phyloP scores from a whole-genome alignment of 2,888 invertebrate genomes.

The Synanthedon vespiformis region DNA sequence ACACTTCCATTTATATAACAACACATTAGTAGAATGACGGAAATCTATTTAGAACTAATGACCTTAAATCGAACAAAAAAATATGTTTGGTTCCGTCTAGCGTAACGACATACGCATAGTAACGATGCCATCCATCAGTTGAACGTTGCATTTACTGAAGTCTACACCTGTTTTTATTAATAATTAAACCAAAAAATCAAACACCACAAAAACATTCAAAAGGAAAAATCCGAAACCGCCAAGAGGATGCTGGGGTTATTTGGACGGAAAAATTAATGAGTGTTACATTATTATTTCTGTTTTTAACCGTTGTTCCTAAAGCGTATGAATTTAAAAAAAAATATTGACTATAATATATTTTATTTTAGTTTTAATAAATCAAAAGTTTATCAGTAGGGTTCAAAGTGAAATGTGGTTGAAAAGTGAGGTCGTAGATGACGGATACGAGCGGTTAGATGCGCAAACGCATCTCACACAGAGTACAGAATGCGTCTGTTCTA shows the following conservation, averaged over 20 bases:
- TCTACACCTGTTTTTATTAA: slow-evolving; percentile 4
- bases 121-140: slow-evolving; percentile 8
- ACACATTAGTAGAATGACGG: background rate
- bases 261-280: too few species aligned
- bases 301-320: too few species aligned
- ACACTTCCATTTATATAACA: too few species aligned
- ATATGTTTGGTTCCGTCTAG: slow-evolving; percentile 1
- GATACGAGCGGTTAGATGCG: slow-evolving; percentile 21
- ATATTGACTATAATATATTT: too few species aligned
- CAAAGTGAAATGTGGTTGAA: slow-evolving; percentile 28
- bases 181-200: background rate
- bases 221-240: too few species aligned
- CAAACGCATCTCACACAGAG: slow-evolving; percentile 4
- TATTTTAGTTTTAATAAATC: too few species aligned
- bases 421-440: slow-evolving; percentile 23
- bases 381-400: too few species aligned
- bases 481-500: slow-evolving; percentile 11
- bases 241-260: too few species aligned
- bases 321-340: too few species aligned
- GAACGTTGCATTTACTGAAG: slow-evolving; percentile 3
- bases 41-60: background rate
- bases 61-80: background rate
- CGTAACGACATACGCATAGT: slow-evolving; percentile 2
- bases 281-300: too few species aligned
- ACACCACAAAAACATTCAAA: background rate